Evolutionary conservation across 2,797 vertebrate genomes (phyloP).

Genomic region (Octomys mimax): DNA sequence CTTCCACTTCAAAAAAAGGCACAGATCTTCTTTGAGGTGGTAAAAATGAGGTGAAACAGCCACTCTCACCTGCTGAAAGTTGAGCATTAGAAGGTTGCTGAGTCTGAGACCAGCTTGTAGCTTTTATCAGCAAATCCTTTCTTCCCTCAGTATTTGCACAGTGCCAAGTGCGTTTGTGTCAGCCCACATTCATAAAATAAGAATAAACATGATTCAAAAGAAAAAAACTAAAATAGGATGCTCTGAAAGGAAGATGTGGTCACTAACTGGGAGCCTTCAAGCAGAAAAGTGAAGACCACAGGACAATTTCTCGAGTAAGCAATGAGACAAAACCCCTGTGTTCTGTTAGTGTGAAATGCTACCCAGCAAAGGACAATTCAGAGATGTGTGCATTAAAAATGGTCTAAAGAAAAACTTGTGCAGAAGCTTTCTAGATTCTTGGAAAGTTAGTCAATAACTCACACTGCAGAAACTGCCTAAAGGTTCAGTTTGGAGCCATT

Average conservation of each 20-base stretch:
- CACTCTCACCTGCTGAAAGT: not conserved
- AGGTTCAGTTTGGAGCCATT: not conserved
- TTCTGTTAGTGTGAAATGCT: constrained; percentile 34
- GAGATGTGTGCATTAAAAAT: not conserved
- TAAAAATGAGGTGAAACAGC: not conserved
- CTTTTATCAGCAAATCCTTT: constrained; percentile 19
- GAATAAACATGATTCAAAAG: not conserved
- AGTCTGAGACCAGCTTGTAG: not conserved
- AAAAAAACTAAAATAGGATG: not conserved
- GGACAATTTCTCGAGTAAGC: constrained; percentile 20
- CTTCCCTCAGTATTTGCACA: not conserved
- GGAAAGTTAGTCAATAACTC: constrained; percentile 16
- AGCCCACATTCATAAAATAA: constrained; percentile 44
- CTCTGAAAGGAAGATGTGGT: constrained; percentile 54
- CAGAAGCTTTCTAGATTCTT: constrained; percentile 3
- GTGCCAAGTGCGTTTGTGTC: constrained; percentile 36
- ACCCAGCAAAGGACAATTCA: constrained; percentile 18
- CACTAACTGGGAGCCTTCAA: constrained; percentile 54
- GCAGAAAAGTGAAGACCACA: constrained; percentile 59
- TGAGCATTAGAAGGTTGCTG: not conserved
- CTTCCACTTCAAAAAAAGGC: not conserved
- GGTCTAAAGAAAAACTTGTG: not conserved
- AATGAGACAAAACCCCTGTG: not conserved
- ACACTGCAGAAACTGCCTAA: constrained; percentile 19
- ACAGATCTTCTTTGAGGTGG: not conserved